Conservation (phyloP, 2,797 vertebrate species). For the Mus spretus region DNA sequence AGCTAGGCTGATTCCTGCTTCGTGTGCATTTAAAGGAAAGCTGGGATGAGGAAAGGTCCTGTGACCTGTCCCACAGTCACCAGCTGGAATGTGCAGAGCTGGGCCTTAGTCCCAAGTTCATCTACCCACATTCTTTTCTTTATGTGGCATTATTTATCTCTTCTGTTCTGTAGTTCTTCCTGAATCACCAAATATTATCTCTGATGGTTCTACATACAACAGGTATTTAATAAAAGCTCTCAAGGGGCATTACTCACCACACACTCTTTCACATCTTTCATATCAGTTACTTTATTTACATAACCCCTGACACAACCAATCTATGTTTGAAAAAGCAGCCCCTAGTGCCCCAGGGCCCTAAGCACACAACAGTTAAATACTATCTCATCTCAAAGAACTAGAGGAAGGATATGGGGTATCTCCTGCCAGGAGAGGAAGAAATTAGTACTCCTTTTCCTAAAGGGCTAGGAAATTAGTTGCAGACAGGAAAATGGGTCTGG, state of each 20-base stretch:
- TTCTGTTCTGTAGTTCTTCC: neutral
- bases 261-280: neutral
- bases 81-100: neutral
- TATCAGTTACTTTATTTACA: neutral
- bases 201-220: neutral
- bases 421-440: neutral
- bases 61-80: neutral
- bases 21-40: neutral
- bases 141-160: neutral
- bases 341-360: neutral
- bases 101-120: neutral
- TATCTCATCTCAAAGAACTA: neutral
- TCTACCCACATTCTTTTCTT: neutral
- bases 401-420: neutral
- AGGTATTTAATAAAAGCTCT: conserved; percentile 36
- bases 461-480: neutral
- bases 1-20: neutral
- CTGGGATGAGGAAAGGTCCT: neutral
- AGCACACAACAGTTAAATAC: neutral
- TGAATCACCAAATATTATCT: neutral
- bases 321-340: neutral
- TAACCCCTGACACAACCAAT: neutral
- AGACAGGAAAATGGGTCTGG: conserved; percentile 21
- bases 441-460: neutral
- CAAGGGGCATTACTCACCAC: neutral